Percentiles rank a stretch among this genome's conserved stretches.
These are phyloP conservation scores for Otus sunia DNA, from an alignment of 2,113 vertebrate species.

Conservation along the genomic window DNA sequence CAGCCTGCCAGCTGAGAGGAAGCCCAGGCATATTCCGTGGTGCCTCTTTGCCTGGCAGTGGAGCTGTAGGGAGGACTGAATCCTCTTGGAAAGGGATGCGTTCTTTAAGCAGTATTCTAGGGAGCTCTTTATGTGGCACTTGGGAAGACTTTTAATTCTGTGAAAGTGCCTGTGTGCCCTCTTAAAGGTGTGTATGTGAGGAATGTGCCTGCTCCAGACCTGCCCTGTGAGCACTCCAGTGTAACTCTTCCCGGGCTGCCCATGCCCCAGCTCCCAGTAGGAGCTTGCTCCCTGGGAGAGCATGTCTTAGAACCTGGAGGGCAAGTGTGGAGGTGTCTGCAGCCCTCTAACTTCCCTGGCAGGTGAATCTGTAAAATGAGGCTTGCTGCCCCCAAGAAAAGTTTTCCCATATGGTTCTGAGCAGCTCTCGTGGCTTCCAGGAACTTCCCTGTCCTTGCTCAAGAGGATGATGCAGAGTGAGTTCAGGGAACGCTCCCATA, in stretches of 20 bases:
- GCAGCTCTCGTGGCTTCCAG: not conserved
- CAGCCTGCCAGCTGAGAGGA: not conserved
- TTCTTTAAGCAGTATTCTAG: not conserved
- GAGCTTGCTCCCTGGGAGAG: not conserved
- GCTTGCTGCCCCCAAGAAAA: not conserved
- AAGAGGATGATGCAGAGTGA: conserved; percentile 49
- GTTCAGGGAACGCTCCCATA: conserved; percentile 23
- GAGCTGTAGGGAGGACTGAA: not conserved
- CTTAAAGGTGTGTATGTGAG: conserved; percentile 18
- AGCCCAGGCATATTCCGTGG: rapidly evolving
- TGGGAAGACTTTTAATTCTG: not conserved
- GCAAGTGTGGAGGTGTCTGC: not conserved
- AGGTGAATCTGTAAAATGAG: not conserved
- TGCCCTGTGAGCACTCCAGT: not conserved
- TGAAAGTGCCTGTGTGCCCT: not conserved
- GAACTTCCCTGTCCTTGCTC: conserved; percentile 27
- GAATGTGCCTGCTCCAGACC: conserved; percentile 18
- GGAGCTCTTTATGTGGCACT: not conserved
- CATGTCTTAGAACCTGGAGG: not conserved
- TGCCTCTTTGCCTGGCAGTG: not conserved
- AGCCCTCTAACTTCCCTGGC: not conserved
- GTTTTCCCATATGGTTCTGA: rapidly evolving
- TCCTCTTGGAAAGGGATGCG: not conserved
- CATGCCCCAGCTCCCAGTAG: not conserved
- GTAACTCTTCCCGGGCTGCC: not conserved